phyloP scores from a whole-genome alignment of 2,888 invertebrate species.

The Lumbricus terrestris region DNA sequence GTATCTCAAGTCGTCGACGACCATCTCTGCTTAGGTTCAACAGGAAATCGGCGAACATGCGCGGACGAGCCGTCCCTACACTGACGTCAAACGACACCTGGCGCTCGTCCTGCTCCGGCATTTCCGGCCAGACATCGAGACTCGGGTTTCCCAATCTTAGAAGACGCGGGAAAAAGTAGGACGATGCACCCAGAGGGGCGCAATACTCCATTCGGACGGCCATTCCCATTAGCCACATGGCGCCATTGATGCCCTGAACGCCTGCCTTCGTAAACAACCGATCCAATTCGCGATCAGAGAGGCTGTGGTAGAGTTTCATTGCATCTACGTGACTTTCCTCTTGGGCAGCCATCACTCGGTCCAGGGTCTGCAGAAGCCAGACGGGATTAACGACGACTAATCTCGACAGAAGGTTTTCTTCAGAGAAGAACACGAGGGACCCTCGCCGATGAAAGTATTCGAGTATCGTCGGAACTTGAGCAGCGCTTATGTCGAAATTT shows the following conservation, averaged over 20 bases:
- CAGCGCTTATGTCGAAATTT: constrained; percentile 39
- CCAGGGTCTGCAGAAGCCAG: constrained; percentile 38
- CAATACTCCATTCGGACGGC: constrained; percentile 35
- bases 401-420: constrained; percentile 32
- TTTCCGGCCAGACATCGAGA: constrained; percentile 40
- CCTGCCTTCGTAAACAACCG: constrained; percentile 36
- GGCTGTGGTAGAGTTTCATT: constrained; percentile 29
- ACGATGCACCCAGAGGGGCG: background rate
- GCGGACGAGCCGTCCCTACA: constrained; percentile 29
- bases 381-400: constrained; percentile 40
- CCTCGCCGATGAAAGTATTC: constrained; percentile 41
- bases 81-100: constrained; percentile 41
- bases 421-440: constrained; percentile 36
- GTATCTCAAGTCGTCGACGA: constrained; percentile 34
- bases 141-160: constrained; percentile 39
- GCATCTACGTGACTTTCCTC: constrained; percentile 22
- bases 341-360: constrained; percentile 29
- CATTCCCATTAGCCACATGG: constrained; percentile 38
- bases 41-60: constrained; percentile 38
- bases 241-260: constrained; percentile 26
- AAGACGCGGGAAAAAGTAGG: constrained; percentile 37
- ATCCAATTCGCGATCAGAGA: constrained; percentile 37
- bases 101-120: constrained; percentile 42
- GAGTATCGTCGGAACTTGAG: constrained; percentile 28
- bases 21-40: constrained; percentile 36